A percentile compares a stretch with the other conserved stretches of the same genome.
Conservation (phyloP, 2,797 vertebrate genomes). For the Lacerta bilineata region DNA sequence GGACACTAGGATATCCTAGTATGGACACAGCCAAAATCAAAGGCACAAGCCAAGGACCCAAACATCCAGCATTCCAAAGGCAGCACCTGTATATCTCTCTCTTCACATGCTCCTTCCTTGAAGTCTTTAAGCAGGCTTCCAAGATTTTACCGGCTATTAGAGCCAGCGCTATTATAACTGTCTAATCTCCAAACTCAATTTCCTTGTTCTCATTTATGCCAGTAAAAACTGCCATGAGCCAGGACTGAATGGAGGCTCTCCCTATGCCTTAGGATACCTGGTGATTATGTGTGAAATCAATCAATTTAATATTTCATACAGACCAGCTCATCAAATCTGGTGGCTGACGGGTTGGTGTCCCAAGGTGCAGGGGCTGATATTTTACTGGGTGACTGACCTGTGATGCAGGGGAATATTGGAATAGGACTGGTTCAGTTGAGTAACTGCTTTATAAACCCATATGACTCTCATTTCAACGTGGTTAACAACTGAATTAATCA, state of each 20-base stretch:
- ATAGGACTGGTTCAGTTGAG: not conserved
- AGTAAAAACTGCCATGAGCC: slow-evolving; percentile 6
- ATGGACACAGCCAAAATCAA: not conserved
- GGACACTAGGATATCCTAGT: not conserved
- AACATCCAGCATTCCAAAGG: not conserved
- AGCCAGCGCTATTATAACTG: not conserved
- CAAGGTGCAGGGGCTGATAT: not conserved
- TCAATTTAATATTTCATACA: not conserved
- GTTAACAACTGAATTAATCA: not conserved
- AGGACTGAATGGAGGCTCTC: not conserved
- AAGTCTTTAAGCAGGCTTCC: not conserved
- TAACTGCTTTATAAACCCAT: not conserved
- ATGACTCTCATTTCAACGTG: not conserved
- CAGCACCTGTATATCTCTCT: not conserved
- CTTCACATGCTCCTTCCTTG: not conserved
- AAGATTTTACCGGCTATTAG: not conserved
- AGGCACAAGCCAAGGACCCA: not conserved
- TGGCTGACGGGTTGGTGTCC: not conserved
- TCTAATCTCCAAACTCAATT: not conserved
- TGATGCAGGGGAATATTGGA: not conserved
- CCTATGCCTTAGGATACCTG: not conserved
- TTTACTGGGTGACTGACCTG: not conserved
- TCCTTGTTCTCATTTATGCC: not conserved
- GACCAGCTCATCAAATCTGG: not conserved
- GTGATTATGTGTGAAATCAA: not conserved